Conservation (phyloP, 1,140 invertebrate genomes). For the Antheraea mylitta region DNA sequence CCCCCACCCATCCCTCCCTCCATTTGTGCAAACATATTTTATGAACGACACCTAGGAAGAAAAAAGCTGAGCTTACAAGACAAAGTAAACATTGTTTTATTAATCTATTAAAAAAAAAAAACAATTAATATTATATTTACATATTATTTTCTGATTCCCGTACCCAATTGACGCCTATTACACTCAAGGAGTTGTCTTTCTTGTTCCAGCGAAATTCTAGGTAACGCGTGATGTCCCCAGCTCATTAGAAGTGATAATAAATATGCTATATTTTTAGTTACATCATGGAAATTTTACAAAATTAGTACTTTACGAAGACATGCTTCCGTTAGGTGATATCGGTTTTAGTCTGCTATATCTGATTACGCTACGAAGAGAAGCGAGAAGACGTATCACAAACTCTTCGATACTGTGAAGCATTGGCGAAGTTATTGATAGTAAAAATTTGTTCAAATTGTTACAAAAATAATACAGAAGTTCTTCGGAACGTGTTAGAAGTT, state of each 20-base stretch:
- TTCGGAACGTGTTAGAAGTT: not conserved
- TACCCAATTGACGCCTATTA: too few species aligned
- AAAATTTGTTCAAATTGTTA: not conserved
- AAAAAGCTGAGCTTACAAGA: too few species aligned
- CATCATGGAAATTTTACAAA: not conserved
- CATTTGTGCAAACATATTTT: too few species aligned
- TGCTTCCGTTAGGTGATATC: not conserved
- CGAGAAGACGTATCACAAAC: not conserved
- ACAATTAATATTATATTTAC: too few species aligned
- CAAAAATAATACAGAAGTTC: not conserved
- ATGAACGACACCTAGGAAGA: too few species aligned
- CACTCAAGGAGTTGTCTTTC: slow-evolving; percentile 14
- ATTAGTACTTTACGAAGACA: not conserved
- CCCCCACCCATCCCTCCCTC: too few species aligned
- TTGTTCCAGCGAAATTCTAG: slow-evolving; percentile 60
- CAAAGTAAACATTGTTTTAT: too few species aligned
- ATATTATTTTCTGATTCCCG: too few species aligned
- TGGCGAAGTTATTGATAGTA: not conserved
- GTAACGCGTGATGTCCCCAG: slow-evolving; percentile 59
- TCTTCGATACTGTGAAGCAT: not conserved
- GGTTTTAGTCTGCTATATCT: not conserved
- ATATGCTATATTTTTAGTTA: slow-evolving; percentile 23
- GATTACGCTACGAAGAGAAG: not conserved
- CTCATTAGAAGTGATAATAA: slow-evolving; percentile 65
- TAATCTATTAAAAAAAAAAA: too few species aligned